Evolutionary conservation across 1,140 invertebrate genomes (phyloP).

Genomic region (Tenebrio molitor): DNA sequence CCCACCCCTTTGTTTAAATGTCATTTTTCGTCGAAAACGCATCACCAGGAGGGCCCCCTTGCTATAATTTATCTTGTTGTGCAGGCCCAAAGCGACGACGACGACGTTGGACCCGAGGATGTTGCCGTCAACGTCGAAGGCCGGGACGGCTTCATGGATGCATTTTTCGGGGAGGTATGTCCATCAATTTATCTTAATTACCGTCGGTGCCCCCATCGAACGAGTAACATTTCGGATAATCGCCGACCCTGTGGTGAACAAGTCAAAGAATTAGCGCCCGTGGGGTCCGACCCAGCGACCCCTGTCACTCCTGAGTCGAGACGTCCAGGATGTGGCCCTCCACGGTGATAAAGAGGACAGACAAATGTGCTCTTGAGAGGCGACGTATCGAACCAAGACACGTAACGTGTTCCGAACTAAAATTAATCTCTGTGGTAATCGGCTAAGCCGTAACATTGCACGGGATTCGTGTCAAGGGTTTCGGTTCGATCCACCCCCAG

Average conservation of each 20-base stretch:
- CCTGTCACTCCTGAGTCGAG: no score
- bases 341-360: background rate
- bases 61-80: constrained; percentile 48
- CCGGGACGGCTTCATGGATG: constrained; percentile 94
- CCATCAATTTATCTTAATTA: background rate
- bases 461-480: constrained; percentile 9
- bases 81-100: constrained; percentile 94
- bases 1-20: constrained; percentile 58
- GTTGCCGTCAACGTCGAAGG: constrained; percentile 92
- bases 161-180: constrained; percentile 96
- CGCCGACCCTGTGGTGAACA: background rate
- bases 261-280: background rate
- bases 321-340: no score
- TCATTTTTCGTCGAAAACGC: constrained; percentile 30
- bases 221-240: no score
- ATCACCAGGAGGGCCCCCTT: background rate
- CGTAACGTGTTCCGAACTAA: background rate
- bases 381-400: background rate
- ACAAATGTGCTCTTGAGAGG: background rate
- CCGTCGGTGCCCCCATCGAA: no score
- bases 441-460: constrained; percentile 1
- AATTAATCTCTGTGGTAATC: background rate
- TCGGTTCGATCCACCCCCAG: background rate
- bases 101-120: constrained; percentile 92
- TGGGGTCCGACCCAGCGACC: no score